phyloP scores from a whole-genome alignment of 2,113 vertebrate genomes.

The Phrynosoma blainvillii region DNA sequence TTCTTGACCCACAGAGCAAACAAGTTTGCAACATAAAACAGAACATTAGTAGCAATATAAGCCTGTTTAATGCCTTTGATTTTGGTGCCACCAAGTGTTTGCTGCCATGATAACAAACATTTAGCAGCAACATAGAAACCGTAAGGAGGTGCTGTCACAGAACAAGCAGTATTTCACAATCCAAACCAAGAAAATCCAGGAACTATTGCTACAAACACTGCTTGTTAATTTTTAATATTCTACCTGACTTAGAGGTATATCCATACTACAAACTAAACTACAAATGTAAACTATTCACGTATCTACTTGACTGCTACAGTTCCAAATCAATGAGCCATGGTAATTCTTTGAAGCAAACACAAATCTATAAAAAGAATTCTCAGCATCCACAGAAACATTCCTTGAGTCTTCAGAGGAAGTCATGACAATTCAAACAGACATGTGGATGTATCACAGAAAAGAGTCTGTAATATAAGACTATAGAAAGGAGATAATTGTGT shows the following conservation, averaged over 20 bases:
- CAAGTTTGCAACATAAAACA: not conserved
- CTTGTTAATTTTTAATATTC: not conserved
- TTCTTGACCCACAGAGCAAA: not conserved
- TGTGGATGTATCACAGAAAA: not conserved
- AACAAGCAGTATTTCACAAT: not conserved
- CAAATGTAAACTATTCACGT: not conserved
- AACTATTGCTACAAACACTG: not conserved
- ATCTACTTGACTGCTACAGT: not conserved
- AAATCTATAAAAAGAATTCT: not conserved
- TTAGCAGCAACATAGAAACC: not conserved
- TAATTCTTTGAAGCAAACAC: not conserved
- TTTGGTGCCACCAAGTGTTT: not conserved
- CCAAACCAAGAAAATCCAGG: not conserved
- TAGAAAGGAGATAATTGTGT: too few species aligned
- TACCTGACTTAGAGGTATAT: not conserved
- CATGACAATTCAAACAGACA: not conserved
- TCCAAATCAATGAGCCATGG: not conserved
- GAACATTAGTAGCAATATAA: not conserved
- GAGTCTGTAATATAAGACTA: not conserved
- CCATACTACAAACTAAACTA: not conserved
- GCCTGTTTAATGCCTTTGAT: not conserved
- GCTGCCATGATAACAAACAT: not conserved
- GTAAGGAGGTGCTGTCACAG: not conserved
- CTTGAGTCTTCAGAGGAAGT: not conserved
- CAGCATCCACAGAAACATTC: not conserved